These are phyloP conservation scores for Toxotes lorentzi DNA, from an alignment of 2,797 vertebrate genomes.

Conservation along the genomic window DNA sequence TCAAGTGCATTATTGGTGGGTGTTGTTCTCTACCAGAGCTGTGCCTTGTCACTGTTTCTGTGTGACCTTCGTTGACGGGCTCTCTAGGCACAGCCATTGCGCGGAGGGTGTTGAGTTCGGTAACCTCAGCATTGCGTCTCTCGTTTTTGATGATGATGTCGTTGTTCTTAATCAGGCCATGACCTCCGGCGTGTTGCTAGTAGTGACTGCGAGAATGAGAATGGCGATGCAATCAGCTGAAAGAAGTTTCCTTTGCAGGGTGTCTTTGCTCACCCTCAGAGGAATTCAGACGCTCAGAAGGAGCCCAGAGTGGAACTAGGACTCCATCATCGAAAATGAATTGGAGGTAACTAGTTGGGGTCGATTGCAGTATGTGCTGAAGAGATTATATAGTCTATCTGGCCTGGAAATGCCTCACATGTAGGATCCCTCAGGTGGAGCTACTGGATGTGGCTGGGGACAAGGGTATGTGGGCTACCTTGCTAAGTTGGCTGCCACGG, in stretches of 20 bases:
- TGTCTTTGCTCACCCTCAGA: neutral
- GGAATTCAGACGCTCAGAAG: neutral
- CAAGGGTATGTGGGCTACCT: neutral
- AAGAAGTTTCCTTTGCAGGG: neutral
- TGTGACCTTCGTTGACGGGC: neutral
- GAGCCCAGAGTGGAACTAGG: neutral
- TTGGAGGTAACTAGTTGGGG: neutral
- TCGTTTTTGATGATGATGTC: neutral
- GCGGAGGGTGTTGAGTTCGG: neutral
- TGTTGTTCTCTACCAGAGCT: neutral
- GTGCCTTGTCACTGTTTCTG: neutral
- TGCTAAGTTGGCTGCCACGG: neutral
- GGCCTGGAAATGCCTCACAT: neutral
- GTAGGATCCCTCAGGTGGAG: neutral
- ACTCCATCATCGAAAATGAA: neutral
- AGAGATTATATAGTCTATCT: neutral
- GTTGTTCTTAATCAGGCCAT: slow-evolving; percentile 2
- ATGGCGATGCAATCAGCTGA: neutral
- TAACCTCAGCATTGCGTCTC: neutral
- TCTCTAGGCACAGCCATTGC: neutral
- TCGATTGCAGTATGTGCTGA: neutral
- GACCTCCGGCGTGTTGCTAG: neutral
- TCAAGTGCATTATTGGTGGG: neutral
- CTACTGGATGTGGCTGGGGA: neutral
- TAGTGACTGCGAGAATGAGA: neutral